A percentile compares a stretch with the other conserved stretches of the same genome.
Conservation (phyloP, 1,140 invertebrate genomes). For the Drosophila miranda region DNA sequence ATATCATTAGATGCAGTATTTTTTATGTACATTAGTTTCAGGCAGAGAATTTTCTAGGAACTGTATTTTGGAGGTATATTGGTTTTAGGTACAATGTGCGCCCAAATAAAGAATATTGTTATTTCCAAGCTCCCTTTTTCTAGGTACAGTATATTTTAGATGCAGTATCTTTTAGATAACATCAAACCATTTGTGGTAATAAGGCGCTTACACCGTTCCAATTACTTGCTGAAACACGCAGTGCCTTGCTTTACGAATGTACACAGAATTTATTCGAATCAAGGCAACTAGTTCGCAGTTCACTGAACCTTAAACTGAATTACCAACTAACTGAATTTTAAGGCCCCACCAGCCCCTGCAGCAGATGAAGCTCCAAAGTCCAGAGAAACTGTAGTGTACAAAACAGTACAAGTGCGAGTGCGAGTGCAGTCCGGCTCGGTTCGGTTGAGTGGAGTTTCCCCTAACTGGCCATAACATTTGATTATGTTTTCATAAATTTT, state of each 20-base stretch:
- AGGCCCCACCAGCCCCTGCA: neutral
- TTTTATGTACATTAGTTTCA: no score
- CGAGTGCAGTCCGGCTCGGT: neutral
- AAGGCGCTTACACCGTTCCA: neutral
- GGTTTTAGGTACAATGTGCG: no score
- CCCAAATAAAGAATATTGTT: no score
- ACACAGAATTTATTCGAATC: conserved; percentile 8
- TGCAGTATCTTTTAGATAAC: no score
- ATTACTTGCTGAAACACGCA: neutral
- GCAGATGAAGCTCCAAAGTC: neutral
- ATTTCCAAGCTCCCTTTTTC: no score
- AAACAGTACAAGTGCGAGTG: no score
- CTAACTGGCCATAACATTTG: conserved; percentile 53
- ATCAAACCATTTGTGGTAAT: no score
- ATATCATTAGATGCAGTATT: no score
- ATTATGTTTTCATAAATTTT: conserved; percentile 60
- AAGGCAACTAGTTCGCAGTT: conserved; percentile 10
- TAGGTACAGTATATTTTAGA: no score
- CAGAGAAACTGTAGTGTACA: neutral
- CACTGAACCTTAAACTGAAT: conserved; percentile 27
- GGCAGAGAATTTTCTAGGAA: no score
- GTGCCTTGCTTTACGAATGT: neutral
- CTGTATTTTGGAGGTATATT: no score
- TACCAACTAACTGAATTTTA: conserved; percentile 24
- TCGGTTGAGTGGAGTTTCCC: conserved; percentile 16